Conservation (phyloP, 2,888 invertebrate genomes). For the Ochlodes sylvanus region DNA sequence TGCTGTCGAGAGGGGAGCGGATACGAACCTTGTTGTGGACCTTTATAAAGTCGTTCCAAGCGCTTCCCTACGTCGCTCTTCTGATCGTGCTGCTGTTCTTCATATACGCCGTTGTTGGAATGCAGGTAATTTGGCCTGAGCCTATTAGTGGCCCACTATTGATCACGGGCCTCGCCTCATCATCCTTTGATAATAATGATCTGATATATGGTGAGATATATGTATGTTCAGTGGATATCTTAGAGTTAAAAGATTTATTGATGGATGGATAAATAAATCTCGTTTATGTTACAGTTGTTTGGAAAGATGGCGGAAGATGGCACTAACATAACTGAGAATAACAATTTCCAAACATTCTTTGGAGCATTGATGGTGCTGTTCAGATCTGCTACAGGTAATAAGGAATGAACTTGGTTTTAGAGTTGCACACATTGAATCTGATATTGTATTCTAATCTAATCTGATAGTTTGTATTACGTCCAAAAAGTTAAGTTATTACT, state of each 20-base stretch:
- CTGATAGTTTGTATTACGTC: too few species aligned
- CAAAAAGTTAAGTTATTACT: too few species aligned
- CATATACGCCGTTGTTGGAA: constrained; percentile 99
- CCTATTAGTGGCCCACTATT: too few species aligned
- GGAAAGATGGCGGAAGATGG: constrained; percentile 94
- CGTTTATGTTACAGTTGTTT: constrained; percentile 88
- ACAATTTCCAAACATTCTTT: constrained; percentile 99
- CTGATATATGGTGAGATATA: too few species aligned
- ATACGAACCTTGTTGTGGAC: constrained; percentile 99
- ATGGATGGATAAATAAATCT: constrained; percentile 40
- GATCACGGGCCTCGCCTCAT: too few species aligned
- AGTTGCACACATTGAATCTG: too few species aligned
- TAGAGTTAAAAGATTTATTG: too few species aligned
- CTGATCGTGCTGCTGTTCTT: constrained; percentile 99
- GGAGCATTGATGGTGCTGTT: constrained; percentile 98
- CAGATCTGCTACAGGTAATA: constrained; percentile 94
- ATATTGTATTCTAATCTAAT: too few species aligned
- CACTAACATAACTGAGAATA: constrained; percentile 94
- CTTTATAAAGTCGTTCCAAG: constrained; percentile 99
- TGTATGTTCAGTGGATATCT: too few species aligned
- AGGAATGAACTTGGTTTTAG: too few species aligned
- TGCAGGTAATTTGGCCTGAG: constrained; percentile 98
- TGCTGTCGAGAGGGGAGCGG: constrained; percentile 98
- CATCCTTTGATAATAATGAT: too few species aligned
- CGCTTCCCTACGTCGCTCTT: constrained; percentile 98